Base-by-base conservation (phyloP, 2,113 vertebrate species). In the Cyanocitta stelleri region DNA sequence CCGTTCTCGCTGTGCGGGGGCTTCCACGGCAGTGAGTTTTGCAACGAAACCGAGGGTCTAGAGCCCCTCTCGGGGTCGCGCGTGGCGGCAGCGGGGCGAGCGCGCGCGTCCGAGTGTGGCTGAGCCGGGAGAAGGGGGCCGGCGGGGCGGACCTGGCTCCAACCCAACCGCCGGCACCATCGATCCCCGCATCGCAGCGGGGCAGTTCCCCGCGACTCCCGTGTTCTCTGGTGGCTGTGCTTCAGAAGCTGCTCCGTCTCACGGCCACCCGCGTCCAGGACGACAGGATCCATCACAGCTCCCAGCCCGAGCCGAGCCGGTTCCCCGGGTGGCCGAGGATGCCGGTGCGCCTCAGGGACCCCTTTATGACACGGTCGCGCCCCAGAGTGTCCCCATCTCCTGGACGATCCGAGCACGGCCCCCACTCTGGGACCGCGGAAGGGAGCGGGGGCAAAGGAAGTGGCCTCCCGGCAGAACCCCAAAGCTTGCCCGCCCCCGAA, bases 31-130 rank as follows among this genome's bases (percentile, higher is more conserved):
- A 13, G 43, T 19, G 41, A 81, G 51, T 59, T 85, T 87, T 67
- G 90, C 41, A 96, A 96, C 96, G 96, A 96, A 96, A 94, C 46
- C 43, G 6, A 15, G 7, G n/a, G 10, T 4, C 59, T 62, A 12
- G 46, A 69, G 64, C 46, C 29, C 8, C 7, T 55, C 6, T 32
- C 13, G 37, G 30, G 6, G 24, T 39, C 59, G 21, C 59, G 64
- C 77, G 85, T 74, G 90, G 43, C 20, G 52, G 43, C 16, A 15
- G 59, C 9, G 56, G 29, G 17, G 24, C 2, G 30, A 35, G 11
- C 26, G 73, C 78, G 39, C 56, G 78, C 79, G 88, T 91, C 85
- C 37, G 61, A 93, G 49, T 1, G 54, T 24, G 49, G 62, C 30
- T 55, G 91, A 56, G 32, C 41, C 32, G 16, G n/a, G n/a, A 55